These are phyloP conservation scores for Drosophila ogumai DNA, from an alignment of 1,140 invertebrate genomes.

Conservation along the genomic window DNA sequence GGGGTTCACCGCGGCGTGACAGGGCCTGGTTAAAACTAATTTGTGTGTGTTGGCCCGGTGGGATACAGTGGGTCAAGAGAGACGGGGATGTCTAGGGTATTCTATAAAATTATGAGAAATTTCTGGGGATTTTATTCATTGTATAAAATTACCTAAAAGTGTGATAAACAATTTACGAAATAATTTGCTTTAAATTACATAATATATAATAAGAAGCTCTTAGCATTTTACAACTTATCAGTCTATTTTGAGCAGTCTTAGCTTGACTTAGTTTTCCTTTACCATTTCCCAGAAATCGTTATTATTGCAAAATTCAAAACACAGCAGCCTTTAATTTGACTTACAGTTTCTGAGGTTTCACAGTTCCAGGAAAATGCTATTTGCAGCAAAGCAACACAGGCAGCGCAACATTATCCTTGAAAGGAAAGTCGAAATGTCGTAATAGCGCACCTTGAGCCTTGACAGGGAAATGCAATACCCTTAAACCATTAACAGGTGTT, in stretches of 20 bases:
- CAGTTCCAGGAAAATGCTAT: background rate
- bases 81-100: background rate
- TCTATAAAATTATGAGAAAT: background rate
- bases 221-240: background rate
- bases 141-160: too few species aligned
- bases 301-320: background rate
- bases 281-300: background rate
- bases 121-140: too few species aligned
- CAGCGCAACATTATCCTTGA: background rate
- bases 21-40: slow-evolving; percentile 81
- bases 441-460: background rate
- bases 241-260: background rate
- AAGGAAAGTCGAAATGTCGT: background rate
- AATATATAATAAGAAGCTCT: background rate
- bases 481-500: background rate
- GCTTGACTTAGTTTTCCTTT: background rate
- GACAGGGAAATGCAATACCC: background rate
- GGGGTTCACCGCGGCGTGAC: slow-evolving; percentile 73
- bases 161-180: too few species aligned
- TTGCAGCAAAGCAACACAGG: background rate
- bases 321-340: background rate
- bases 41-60: slow-evolving; percentile 65
- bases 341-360: background rate
- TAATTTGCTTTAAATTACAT: too few species aligned
- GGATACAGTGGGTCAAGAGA: slow-evolving; percentile 26